A percentile compares a stretch with the other conserved stretches of the same genome.
Conservation (phyloP, 53 echinoderm and acorn worm genomes). For the Holothuria scabra region DNA sequence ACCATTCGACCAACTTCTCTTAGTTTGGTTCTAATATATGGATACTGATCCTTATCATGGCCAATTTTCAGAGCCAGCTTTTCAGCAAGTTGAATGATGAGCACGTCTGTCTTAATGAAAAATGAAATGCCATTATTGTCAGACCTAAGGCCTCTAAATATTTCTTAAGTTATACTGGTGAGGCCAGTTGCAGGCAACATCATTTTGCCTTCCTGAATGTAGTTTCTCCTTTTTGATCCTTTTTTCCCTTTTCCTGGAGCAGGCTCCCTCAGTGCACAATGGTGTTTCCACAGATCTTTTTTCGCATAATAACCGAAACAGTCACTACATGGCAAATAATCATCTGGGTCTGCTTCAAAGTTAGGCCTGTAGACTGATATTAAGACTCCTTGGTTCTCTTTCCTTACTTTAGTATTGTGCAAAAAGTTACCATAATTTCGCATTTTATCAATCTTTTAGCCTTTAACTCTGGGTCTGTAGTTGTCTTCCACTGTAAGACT, state of each 20-base stretch:
- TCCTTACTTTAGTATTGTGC: conserved; percentile 64
- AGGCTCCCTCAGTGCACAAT: conserved; percentile 36
- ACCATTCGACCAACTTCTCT: conserved; percentile 40
- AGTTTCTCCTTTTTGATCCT: neutral
- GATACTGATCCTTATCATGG: conserved; percentile 23
- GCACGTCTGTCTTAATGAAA: conserved; percentile 47
- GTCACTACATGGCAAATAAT: conserved; percentile 54
- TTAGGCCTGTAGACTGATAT: conserved; percentile 59
- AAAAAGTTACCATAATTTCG: conserved; percentile 69
- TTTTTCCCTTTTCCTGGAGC: neutral
- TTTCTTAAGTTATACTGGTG: conserved; percentile 20
- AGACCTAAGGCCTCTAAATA: conserved; percentile 16
- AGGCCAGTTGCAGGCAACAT: conserved; percentile 28
- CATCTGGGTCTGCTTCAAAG: conserved; percentile 31
- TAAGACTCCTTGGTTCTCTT: conserved; percentile 52
- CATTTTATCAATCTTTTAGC: conserved; percentile 62
- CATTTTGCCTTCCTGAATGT: conserved; percentile 36
- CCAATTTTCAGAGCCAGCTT: conserved; percentile 56
- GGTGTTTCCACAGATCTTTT: conserved; percentile 68
- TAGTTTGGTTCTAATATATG: conserved; percentile 33
- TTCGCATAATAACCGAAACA: conserved; percentile 63
- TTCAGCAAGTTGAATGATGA: conserved; percentile 63
- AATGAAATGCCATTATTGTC: conserved; percentile 4
- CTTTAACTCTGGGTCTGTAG: conserved; percentile 59
- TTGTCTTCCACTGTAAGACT: conserved; percentile 58